Base-by-base conservation (phyloP, 30 jellyfish, hydroid and myxozoan genomes). In the Turritopsis dohrnii region DNA sequence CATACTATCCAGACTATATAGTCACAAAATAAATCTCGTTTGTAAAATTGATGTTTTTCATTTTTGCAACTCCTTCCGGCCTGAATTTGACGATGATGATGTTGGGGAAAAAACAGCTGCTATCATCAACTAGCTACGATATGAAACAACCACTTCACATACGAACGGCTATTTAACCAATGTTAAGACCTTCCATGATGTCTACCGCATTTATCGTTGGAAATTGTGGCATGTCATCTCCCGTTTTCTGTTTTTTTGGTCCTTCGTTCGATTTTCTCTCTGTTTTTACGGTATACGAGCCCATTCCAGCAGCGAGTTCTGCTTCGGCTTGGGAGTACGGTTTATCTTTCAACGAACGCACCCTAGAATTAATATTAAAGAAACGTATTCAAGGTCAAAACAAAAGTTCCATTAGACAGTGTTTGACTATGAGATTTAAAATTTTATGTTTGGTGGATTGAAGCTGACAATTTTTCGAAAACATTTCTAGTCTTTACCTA, bases 301-400 rank as follows among this genome's bases (percentile, higher is more conserved):
- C 99, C 99, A 94, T 94, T 65, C 99, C 99, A 52, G 99, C 99
- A 24, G 99, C 99, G 94, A 94, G 86, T 71, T 94, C 97, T 22
- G 99, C 96, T 89, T 94, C 99, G 30, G 91, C 90, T 80, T 86
- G 96, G 16, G 97, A 87, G 85, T 94, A 94, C 25, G 99, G 99
- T 79, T 75, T 84, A 27, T 94, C 99, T 79, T 89, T 89, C 80
- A 94, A 79, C 52, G 75, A 52, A 20, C 96, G 79, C 88, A 94
- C 0, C 73, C 99, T 92, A 71, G 18, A 53, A 71, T 24, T 73
- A 5, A 72, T 72, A 52, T 26, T 29, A 21, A 21, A 17, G 22
- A 1, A 20, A 54, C 81, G 7, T 21, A 18, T 17, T 0, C 9
- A 16, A 21, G 4, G 19, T n/a, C n/a, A n/a, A n/a, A n/a, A n/a